Base-by-base conservation (phyloP, 2,113 vertebrate genomes). In the Entomyzon cyanotis region DNA sequence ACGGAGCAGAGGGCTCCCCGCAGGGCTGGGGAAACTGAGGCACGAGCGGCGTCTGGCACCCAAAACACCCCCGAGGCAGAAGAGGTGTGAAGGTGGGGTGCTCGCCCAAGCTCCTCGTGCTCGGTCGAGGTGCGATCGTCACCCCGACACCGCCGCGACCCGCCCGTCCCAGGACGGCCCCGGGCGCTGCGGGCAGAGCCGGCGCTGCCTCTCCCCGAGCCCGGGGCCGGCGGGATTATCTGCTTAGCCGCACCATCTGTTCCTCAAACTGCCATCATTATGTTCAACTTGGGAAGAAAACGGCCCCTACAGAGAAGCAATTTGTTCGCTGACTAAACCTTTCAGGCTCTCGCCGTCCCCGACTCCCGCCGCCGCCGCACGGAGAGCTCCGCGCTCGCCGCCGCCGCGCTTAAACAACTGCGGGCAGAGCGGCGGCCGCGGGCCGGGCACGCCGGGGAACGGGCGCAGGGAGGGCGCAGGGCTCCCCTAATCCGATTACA, bases 231-330 rank as follows among this genome's bases (percentile, higher is more conserved):
- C 47, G 63, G 94, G 96, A 96, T 97, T 96, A 97, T 96, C 95
- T 74, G 87, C 94, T 96, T 80, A 92, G 92, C 94, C 1, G 59
- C 96, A 31, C 96, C 97, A 97, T 97, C 96, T 97, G 97, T 95
- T 97, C 93, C 4, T 93, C 94, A 94, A 96, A 95, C 96, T 91
- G 95, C 91, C 95, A 76, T 86, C 95, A 97, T 97, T 97, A 93
- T 95, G 95, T 94, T 95, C 95, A 44, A 69, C 95, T 93, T n/a
- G 94, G 94, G 94, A 96, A 93, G 94, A 93, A 95, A 97, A 95
- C 68, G 94, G 96, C 96, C 92, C 97, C 97, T 96, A 96, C 90
- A 68, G 97, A 96, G 97, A 97, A 92, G 96, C 96, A 97, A 97
- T 97, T 97, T 97, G 97, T 97, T 96, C 93, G 7, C 95, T 96